Conservation (phyloP, 2,888 invertebrate species). For the Amorpha juglandis region DNA sequence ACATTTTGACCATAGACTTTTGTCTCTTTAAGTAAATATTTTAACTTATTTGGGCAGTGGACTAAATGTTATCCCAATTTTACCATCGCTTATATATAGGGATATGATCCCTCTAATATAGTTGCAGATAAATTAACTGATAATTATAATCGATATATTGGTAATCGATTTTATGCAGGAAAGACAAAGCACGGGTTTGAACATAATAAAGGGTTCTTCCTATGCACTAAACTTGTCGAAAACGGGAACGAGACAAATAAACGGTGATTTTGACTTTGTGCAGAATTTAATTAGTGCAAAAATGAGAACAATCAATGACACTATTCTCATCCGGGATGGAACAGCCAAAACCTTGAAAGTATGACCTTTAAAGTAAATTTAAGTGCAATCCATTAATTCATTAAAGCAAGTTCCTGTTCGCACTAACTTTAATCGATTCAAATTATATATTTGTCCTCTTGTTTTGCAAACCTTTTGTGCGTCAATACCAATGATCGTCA, state of each 20-base stretch:
- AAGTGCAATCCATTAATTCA: slow-evolving; percentile 12
- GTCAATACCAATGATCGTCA: background rate
- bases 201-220: no score
- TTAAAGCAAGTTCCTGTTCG: background rate
- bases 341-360: background rate
- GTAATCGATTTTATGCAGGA: no score
- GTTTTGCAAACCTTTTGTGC: slow-evolving; percentile 3
- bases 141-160: no score
- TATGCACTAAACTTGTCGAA: background rate
- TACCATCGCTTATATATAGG: background rate
- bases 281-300: background rate
- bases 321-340: slow-evolving; percentile 3
- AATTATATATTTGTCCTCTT: slow-evolving; percentile 2
- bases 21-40: background rate
- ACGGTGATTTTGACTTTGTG: background rate
- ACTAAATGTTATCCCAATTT: background rate
- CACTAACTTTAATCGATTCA: background rate
- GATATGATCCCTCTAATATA: no score
- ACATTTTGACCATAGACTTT: slow-evolving; percentile 20
- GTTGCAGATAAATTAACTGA: background rate
- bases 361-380: slow-evolving; percentile 10
- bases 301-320: background rate
- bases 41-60: no score
- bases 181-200: no score
- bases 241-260: background rate